phyloP scores from a whole-genome alignment of 2,113 vertebrate genomes.

The Oreochromis aureus region DNA sequence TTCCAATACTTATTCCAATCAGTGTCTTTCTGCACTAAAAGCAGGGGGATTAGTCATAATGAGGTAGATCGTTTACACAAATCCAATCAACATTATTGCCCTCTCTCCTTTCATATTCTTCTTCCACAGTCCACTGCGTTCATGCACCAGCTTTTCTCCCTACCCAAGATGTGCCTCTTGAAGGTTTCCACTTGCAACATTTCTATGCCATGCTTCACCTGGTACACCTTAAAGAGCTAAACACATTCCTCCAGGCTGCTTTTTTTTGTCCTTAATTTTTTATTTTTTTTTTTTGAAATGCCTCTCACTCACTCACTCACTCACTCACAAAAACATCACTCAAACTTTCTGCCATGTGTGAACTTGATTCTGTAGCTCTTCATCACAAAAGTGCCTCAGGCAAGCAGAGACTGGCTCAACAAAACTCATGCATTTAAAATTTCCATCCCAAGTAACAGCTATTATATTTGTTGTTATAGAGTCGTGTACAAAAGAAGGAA shows the following conservation, averaged over 20 bases:
- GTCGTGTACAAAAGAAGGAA: background rate
- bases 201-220: constrained; percentile 40
- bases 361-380: constrained; percentile 46
- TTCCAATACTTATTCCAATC: constrained; percentile 38
- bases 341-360: constrained; percentile 34
- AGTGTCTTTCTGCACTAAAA: constrained; percentile 35
- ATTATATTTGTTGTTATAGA: constrained; percentile 27
- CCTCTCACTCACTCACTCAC: background rate
- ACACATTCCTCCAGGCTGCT: constrained; percentile 41
- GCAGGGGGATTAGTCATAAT: constrained; percentile 42
- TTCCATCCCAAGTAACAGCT: constrained; percentile 32
- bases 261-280: background rate
- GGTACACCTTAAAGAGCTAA: constrained; percentile 27
- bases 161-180: background rate
- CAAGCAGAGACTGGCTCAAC: constrained; percentile 66
- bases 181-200: constrained; percentile 23
- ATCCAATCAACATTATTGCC: constrained; percentile 36
- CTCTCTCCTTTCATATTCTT: background rate
- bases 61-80: constrained; percentile 44
- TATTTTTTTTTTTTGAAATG: background rate
- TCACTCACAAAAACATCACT: constrained; percentile 6
- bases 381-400: constrained; percentile 28
- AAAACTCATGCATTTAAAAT: constrained; percentile 52
- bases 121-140: constrained; percentile 15
- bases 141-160: background rate